Base-by-base conservation (phyloP, 1,140 invertebrate genomes). In the Vanessa atalanta region DNA sequence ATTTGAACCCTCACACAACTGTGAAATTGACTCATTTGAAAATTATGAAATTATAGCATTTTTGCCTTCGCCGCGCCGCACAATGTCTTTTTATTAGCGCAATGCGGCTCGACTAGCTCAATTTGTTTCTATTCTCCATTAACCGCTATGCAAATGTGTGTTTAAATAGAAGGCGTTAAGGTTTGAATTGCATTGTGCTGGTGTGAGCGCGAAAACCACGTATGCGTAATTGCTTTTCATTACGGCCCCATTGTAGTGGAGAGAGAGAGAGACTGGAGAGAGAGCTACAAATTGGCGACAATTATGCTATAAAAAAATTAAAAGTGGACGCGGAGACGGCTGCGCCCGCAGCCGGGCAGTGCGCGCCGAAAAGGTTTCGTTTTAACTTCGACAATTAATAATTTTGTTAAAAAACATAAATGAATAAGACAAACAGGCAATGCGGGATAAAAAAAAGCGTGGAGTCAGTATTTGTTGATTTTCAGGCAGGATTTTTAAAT, bases 181-280 rank as follows among this genome's bases (percentile, higher is more conserved):
- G 84, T 79, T 61, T 47, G 14, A 50, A 69, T 77, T 80, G 23
- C 37, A 16, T 37, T 48, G 78, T 26, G 37, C 4, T 43, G 48
- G 31, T 23, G 43, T 1, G 73, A 63, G 72, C 75, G 76, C 81
- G 83, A 81, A 83, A 83, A 83, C 85, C 90, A 90, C 88, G 88
- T 92, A 92, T 90, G 88, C 80, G 90, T 92, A 92, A 92, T 90
- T 92, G 90, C 90, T 91, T 88, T 90, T 91, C 88, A 91, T 92
- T 92, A 91, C 87, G 80, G 75, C 73, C 75, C 89, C 81, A 92
- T 92, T 92, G 90, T 92, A 87, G 86, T 88, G 82, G 85, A 84
- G 87, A 82, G 85, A 79, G 75, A 65, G 74, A 73, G 81, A 75
- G 31, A 87, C 85, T 88, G 83, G 84, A 84, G 87, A 82, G 85